phyloP scores from a whole-genome alignment of 2,888 invertebrate genomes.

The Mesorhabditis belari region DNA sequence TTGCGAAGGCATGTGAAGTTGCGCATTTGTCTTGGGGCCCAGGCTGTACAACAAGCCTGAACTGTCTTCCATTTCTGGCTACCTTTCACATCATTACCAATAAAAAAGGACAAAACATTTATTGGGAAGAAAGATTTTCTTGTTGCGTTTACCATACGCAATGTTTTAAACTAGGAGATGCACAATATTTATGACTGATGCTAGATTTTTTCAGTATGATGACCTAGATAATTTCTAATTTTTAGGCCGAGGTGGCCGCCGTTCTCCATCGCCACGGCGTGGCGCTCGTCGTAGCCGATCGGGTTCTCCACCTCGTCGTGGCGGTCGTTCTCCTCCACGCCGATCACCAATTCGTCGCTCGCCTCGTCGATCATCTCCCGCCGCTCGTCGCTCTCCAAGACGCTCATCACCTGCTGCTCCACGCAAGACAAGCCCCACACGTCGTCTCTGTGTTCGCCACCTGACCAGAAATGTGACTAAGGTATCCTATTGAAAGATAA shows the following conservation, averaged over 20 bases:
- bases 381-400: conserved; percentile 9
- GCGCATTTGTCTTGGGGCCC: not conserved
- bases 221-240: no score
- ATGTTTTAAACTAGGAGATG: no score
- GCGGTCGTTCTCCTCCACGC: conserved; percentile 13
- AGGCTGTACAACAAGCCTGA: no score
- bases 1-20: not conserved
- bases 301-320: conserved; percentile 17
- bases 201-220: no score
- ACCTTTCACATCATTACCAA: no score
- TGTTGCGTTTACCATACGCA: no score
- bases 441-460: conserved; percentile 27
- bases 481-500: conserved; percentile 52
- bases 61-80: no score
- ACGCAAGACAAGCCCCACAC: conserved; percentile 18
- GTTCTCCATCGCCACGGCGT: conserved; percentile 10
- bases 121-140: no score
- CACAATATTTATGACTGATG: no score
- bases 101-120: no score
- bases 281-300: conserved; percentile 30
- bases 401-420: conserved; percentile 7
- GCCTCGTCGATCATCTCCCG: conserved; percentile 6
- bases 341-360: conserved; percentile 22
- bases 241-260: not conserved
- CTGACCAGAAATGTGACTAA: conserved; percentile 28